Base-by-base conservation (phyloP, 2,888 invertebrate genomes). In the Rotaria sp. region DNA sequence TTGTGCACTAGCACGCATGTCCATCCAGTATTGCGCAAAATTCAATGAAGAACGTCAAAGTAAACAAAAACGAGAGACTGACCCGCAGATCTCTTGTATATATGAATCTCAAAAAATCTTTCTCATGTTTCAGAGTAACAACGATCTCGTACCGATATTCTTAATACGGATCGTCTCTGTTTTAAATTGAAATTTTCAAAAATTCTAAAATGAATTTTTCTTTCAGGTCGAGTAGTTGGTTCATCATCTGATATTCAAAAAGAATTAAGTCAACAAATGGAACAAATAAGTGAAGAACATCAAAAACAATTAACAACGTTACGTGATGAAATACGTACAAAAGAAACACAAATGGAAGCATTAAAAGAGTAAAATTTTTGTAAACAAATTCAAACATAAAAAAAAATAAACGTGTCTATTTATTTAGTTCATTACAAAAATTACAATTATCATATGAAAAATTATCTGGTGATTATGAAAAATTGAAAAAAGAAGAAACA, bases 181-280 rank as follows among this genome's bases (percentile, higher is more conserved):
- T n/a, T n/a, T n/a, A 45, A 45, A 50, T 13, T 15, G 50, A 50
- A 50, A 45, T 45, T 5, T 18, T 50, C 18, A 50, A n/a, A n/a
- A n/a, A n/a, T n/a, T n/a, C n/a, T n/a, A n/a, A n/a, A n/a, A n/a
- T n/a, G n/a, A n/a, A n/a, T n/a, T 50, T 50, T 50, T 50, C 15
- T 0, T 50, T 18, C 15, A 88, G 80, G 86, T 86, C 26, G 88
- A 84, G n/a, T 52, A 45, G 26, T 18, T 52, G 50, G 38, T 50
- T 84, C 80, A 26, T n/a, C 80, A 45, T 80, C 80, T 8, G 86
- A 86, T 38, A 84, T 84, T 26, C 86, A 86, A 90, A 94, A 95
- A 87, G 96, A 96, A 88, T 93, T 97, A 88, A 96, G 97, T 92
- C 94, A 95, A 88, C 97, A 97, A 92, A 95, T 98, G 94, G 96